Percentiles rank a stretch among this genome's conserved stretches.
Evolutionary conservation across 1,140 invertebrate genomes (phyloP).

Genomic region (Campoletis sonorensis): DNA sequence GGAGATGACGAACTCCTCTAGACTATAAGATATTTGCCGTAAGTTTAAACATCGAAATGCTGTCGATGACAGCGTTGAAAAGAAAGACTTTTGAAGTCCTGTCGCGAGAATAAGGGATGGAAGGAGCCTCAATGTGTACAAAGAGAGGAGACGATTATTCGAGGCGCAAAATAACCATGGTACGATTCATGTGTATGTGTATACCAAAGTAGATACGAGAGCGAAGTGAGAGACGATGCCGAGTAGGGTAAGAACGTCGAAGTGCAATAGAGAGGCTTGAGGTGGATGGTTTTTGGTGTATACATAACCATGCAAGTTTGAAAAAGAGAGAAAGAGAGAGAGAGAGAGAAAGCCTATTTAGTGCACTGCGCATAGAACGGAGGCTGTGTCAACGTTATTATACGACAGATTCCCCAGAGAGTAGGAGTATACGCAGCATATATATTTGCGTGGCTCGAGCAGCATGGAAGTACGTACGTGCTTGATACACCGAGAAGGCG

Average conservation of each 20-base stretch:
- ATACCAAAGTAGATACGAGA: constrained; percentile 7
- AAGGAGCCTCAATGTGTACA: not conserved
- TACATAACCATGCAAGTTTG: not conserved
- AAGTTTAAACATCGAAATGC: constrained; percentile 54
- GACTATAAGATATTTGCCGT: not conserved
- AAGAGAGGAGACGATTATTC: not conserved
- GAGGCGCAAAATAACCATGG: not conserved
- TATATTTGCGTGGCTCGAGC: constrained; percentile 6
- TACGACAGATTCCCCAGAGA: constrained; percentile 67
- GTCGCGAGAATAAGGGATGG: constrained; percentile 5
- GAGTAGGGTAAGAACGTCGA: constrained; percentile 23
- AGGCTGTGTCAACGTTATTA: constrained; percentile 70
- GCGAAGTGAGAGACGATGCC: not conserved
- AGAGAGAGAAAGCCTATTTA: constrained; percentile 58
- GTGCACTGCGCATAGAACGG: constrained; percentile 52
- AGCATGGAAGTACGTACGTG: constrained; percentile 18
- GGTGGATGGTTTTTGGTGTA: not conserved
- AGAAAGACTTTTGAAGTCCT: constrained; percentile 42
- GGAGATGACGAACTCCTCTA: not conserved
- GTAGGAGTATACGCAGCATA: constrained; percentile 45
- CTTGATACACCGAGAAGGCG: constrained; percentile 35
- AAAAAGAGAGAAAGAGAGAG: not conserved
- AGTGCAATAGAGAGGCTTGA: not conserved
- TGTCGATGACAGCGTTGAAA: constrained; percentile 39
- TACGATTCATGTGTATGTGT: not conserved